A percentile compares a stretch with the other conserved stretches of the same genome.
Conservation (phyloP, 2,113 vertebrate genomes). For the Dolichallabes microphthalmus region DNA sequence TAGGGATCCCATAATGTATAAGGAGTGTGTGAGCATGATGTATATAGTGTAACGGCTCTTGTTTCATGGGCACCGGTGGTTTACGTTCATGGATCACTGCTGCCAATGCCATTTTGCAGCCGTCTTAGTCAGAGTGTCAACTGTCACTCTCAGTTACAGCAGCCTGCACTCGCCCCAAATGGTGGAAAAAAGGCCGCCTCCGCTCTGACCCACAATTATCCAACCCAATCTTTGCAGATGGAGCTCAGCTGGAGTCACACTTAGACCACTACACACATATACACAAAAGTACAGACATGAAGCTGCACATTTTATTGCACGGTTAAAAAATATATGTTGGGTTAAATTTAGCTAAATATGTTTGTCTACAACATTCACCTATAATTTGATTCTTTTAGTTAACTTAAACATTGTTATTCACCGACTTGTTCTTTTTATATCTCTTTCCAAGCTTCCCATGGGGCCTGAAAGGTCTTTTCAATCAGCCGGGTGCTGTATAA, state of each 20-base stretch:
- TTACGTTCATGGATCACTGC: conserved; percentile 58
- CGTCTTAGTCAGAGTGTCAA: conserved; percentile 60
- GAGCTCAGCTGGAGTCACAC: conserved; percentile 64
- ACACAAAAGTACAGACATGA: not conserved
- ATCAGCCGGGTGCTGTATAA: conserved; percentile 37
- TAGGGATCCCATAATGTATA: not conserved
- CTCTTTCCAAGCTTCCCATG: not conserved
- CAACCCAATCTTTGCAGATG: conserved; percentile 64
- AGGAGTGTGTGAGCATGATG: not conserved
- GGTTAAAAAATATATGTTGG: not conserved
- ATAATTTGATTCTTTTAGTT: not conserved
- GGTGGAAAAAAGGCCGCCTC: conserved; percentile 55
- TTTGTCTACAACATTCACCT: not conserved
- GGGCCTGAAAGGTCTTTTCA: not conserved
- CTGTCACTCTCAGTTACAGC: conserved; percentile 60
- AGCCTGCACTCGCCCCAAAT: conserved; percentile 56
- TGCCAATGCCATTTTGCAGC: conserved; percentile 51
- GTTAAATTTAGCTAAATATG: not conserved
- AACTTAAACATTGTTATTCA: conserved; percentile 54
- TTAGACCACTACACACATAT: conserved; percentile 15
- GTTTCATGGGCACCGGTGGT: conserved; percentile 44
- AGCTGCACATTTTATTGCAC: not conserved
- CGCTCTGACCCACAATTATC: conserved; percentile 69
- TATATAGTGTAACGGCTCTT: conserved; percentile 35
- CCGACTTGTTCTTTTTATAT: not conserved